Evolutionary conservation across 2,888 invertebrate species (phyloP), one percentile per base, ranked within the genome.

Genomic region (Elgonia sp.): DNA sequence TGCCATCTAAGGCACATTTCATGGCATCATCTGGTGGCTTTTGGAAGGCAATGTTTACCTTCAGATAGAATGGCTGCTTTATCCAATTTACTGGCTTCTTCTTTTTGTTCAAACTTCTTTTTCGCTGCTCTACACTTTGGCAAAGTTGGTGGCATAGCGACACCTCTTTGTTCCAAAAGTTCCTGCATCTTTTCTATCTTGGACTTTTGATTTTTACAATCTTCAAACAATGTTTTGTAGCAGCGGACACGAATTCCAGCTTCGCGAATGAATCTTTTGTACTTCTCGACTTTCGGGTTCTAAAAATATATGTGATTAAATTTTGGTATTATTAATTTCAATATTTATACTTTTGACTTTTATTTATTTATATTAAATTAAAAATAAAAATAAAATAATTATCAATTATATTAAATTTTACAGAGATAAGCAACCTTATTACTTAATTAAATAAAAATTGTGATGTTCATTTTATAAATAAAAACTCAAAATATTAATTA

Each of bases 121-220:
- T 91, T 94, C 1, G 91, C 91, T 62, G 89, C 91, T 86, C 91
- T 92, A 86, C 94, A 94, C 82, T 94, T 94, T 20, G 92, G 92
- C 46, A 93, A 9, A 4, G 93, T 92, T 65, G 93, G 93, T 37
- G 92, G 91, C 46, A 93, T 93, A 42, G 6, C 80, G 6, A 94
- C 84, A 53, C 94, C 94, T 77, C 93, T 90, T 62, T 93, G 89
- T 83, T 92, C 92, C 57, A 94, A 85, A 8, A 94, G 84, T 69
- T 92, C 90, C 5, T 79, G 87, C 37, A 92, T 53, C 85, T 91
- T 93, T 29, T 92, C 92, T 29, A 29, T 29, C 29, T 29, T 29
- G 29, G 29, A 29, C 42, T 90, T 85, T 69, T 92, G 91, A 18
- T 91, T 91, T 42, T 91, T 92, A 80, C 93, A 94, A 81, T 90